Base-by-base conservation (phyloP, 2,888 invertebrate species). In the Spialia ferax region DNA sequence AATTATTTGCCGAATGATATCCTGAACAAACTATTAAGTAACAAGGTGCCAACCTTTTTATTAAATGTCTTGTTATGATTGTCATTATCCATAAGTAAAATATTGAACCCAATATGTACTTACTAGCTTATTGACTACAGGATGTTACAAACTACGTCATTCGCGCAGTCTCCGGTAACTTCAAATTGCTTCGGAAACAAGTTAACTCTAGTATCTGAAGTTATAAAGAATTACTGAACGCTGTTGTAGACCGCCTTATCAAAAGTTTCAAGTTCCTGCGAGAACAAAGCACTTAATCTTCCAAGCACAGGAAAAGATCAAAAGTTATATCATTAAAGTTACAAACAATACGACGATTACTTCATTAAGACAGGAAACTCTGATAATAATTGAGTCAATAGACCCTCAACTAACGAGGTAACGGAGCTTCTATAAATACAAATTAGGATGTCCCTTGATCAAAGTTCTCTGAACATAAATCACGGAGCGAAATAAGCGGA, bases 141-240 rank as follows among this genome's bases (percentile, higher is more conserved):
- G 38, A 60, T 18, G 60, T 29, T 26, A n/a, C 20, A 61, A 48
- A 48, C 61, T 32, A 50, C 48, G 48, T 61, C 61, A 48, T 48
- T 18, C 48, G 13, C 48, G 20, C 50, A 61, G 61, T 48, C 29
- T 61, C 61, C 20, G 61, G 26, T 32, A 48, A 48, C 48, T 61
- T 61, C 48, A 32, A 56, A 56, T 56, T 56, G 56, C 56, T 56
- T 56, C 56, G 56, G 56, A 56, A 45, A 61, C 61, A 61, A 61
- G 48, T 48, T 61, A 29, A 20, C 61, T 50, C 2, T 11, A 56
- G 56, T 56, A 56, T 29, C 29, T 32, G 11, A 29, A 38, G 57
- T 57, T 35, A 57, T 57, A 57, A 57, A 57, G 57, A 57, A 57
- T 56, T 22, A 57, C 57, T 20, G 35, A 35, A 35, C 48, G 13